Evolutionary conservation across 1,140 invertebrate species (phyloP), one percentile per base, ranked within the genome.

Genomic region (Centruroides sculpturatus): DNA sequence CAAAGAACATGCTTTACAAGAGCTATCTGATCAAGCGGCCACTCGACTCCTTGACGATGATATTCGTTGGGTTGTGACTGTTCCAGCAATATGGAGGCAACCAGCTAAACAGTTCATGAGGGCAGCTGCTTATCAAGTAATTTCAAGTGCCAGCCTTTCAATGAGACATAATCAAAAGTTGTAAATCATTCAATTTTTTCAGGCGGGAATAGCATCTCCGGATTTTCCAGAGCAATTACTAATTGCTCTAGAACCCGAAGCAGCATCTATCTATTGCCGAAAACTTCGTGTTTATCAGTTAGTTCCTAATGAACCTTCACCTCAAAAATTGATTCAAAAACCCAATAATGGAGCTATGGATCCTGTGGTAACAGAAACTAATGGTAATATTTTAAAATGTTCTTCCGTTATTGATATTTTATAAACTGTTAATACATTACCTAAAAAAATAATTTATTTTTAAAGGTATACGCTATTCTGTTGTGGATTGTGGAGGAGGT

Each of bases 401-500:
- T 23, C 2, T 23, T 23, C 23, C 23, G 23, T 23, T 23, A 23
- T 23, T 23, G 23, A 23, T 23, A 23, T 23, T 23, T 23, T 1
- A 23, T 23, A 23, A 23, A 23, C 23, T 23, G 23, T 23, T 23
- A 23, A 53, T 34, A 23, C 8, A 6, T 36, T 3, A 53, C 3
- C 23, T 53, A 5, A 2, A 53, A 36, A 53, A 8, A 53, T 23
- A 0, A 8, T 34, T 23, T 53, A 5, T 41, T 41, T 35, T 46
- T 60, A 7, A 58, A 78, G 79, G 78, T 8, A 76, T 74, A 0
- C 68, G 75, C 3, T 81, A 81, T 65, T 76, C 82, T 71, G 77
- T 83, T 5, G 81, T 82, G 4, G 81, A 83, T 66, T 82, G 80
- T 67, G 81, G 81, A 4, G 81, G 81, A 7, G 81, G 81, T 0